Evolutionary conservation across 1,140 invertebrate species (phyloP), one percentile per base, ranked within the genome.

Genomic region (Drosophila oshimai): DNA sequence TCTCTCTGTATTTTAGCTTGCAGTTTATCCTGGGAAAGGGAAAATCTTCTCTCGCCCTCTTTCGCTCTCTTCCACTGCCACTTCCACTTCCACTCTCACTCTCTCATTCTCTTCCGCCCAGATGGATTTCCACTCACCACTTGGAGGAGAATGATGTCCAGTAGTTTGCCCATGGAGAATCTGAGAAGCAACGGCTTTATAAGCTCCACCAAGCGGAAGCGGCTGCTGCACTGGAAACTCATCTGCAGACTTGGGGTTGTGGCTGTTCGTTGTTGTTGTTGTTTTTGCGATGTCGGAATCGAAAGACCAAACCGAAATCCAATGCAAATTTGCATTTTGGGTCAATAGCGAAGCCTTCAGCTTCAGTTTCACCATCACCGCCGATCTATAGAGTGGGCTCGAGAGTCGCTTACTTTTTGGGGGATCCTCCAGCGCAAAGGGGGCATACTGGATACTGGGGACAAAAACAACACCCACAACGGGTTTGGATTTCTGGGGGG

Each of bases 271-370:
- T n/a, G n/a, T n/a, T n/a, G n/a, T n/a, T 51, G 51, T 53, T 26
- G 17, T 20, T 49, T 31, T 31, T 57, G 26, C 65, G 57, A 12
- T 60, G 36, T 74, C 57, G 29, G 53, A 77, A 73, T 29, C 31
- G 51, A 65, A 74, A 17, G 10, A 60, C 29, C 41, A 17, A 7
- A 60, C 29, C 41, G 28, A 34, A 44, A 57, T 17, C 46, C 18
- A 26, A 39, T 49, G 45, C 31, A 50, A 76, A 83, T 81, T 81
- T 77, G 68, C 77, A 81, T 81, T 81, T 81, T 54, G 37, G 79
- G 78, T 83, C 69, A 81, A 53, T 49, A 55, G 53, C 46, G 29
- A 41, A 46, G 51, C 33, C 39, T 50, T 71, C 36, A 46, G 49
- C 47, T n/a, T n/a, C 42, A 57, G 33, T 6, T 39, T n/a, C n/a